phyloP scores from a whole-genome alignment of 2,888 invertebrate genomes.

The Pristionchus fissidentatus region DNA sequence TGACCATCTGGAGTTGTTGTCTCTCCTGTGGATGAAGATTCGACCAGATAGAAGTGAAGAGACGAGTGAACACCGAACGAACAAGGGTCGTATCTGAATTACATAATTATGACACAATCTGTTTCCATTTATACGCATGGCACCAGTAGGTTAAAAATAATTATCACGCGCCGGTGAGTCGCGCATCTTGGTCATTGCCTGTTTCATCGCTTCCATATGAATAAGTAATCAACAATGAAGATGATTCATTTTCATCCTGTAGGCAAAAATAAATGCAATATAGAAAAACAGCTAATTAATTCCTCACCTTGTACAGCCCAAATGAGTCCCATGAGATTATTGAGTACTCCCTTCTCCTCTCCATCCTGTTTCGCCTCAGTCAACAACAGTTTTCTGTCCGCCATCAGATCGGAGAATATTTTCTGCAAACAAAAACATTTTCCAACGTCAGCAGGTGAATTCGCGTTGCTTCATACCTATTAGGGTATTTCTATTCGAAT shows the following conservation, averaged over 20 bases:
- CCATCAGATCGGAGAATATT: slow-evolving; percentile 5
- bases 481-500: too few species aligned
- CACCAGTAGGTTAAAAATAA: background rate
- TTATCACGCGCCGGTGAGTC: background rate
- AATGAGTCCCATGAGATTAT: slow-evolving; percentile 17
- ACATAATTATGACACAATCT: background rate
- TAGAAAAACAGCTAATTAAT: background rate
- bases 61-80: slow-evolving; percentile 1
- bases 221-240: background rate
- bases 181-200: too few species aligned
- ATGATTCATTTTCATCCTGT: background rate
- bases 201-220: too few species aligned
- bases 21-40: background rate
- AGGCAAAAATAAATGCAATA: background rate
- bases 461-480: too few species aligned
- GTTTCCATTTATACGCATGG: background rate
- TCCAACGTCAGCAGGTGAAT: too few species aligned
- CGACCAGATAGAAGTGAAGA: slow-evolving; percentile 35
- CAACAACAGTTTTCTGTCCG: background rate
- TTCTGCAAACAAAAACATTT: background rate
- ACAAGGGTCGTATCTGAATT: background rate
- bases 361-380: background rate
- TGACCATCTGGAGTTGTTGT: background rate
- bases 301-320: slow-evolving; percentile 26
- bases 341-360: background rate